A percentile compares a stretch with the other conserved stretches of the same genome.
phyloP scores from a whole-genome alignment of 2,888 invertebrate genomes.

The Thalpophila matura region DNA sequence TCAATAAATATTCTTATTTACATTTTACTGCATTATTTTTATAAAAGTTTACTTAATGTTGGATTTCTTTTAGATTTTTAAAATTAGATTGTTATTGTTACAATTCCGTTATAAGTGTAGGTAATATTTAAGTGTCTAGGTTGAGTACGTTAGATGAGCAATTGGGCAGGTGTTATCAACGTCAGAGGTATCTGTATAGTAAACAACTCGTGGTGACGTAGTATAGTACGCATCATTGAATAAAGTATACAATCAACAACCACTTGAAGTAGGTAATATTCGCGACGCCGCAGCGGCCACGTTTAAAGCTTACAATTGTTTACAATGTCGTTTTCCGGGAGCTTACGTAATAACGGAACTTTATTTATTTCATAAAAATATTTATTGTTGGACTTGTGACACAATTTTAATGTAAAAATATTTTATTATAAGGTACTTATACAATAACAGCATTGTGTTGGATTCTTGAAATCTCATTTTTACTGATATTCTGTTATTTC shows the following conservation, averaged over 20 bases:
- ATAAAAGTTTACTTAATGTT: slow-evolving; percentile 21
- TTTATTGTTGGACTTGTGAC: slow-evolving; percentile 16
- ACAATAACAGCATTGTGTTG: slow-evolving; percentile 15
- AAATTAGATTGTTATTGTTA: slow-evolving; percentile 9
- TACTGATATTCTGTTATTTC: not conserved
- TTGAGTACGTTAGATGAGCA: slow-evolving; percentile 1
- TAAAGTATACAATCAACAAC: slow-evolving; percentile 25
- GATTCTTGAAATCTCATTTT: not conserved
- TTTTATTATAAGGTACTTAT: not conserved
- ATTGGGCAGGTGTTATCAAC: slow-evolving; percentile 35
- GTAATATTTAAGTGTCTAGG: slow-evolving; percentile 8
- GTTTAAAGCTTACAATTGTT: slow-evolving; percentile 40
- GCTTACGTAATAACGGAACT: slow-evolving; percentile 57
- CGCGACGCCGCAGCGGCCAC: slow-evolving; percentile 46
- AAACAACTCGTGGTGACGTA: slow-evolving; percentile 49
- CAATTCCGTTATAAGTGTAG: not conserved
- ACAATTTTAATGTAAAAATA: slow-evolving; percentile 27
- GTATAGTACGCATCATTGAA: slow-evolving; percentile 10
- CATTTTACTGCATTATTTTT: slow-evolving; percentile 35
- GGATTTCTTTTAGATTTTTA: slow-evolving; percentile 5
- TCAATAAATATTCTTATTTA: slow-evolving; percentile 25
- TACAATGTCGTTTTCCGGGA: slow-evolving; percentile 45
- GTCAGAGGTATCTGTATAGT: slow-evolving; percentile 37
- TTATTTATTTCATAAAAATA: slow-evolving; percentile 40
- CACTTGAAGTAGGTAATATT: slow-evolving; percentile 40